These are phyloP conservation scores for Aphelenchoides fujianensis DNA, from an alignment of 1,140 invertebrate species.

Conservation along the genomic window DNA sequence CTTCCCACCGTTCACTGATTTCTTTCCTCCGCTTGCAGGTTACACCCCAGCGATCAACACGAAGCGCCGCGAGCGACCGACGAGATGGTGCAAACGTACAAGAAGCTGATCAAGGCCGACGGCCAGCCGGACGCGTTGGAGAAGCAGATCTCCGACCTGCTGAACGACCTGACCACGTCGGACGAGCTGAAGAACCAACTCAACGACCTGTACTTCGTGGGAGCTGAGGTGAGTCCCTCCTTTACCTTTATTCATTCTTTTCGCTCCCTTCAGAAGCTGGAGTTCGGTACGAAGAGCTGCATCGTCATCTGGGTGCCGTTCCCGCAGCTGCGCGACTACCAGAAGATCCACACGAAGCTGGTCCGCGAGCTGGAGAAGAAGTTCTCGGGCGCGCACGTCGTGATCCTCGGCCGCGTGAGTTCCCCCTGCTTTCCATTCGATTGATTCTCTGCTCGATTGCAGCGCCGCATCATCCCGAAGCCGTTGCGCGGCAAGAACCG, in stretches of 20 bases:
- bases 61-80: background rate
- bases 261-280: constrained; percentile 71
- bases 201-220: constrained; percentile 89
- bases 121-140: constrained; percentile 56
- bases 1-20: too few species aligned
- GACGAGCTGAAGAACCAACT: constrained; percentile 92
- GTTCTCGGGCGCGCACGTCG: constrained; percentile 96
- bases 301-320: constrained; percentile 98
- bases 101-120: constrained; percentile 58
- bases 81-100: constrained; percentile 46
- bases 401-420: constrained; percentile 79
- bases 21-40: background rate
- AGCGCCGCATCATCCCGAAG: constrained; percentile 95
- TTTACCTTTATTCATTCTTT: constrained; percentile 8
- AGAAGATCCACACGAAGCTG: constrained; percentile 91
- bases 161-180: constrained; percentile 92
- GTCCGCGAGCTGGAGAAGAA: constrained; percentile 98
- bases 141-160: constrained; percentile 75
- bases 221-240: constrained; percentile 77
- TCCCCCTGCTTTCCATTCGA: background rate
- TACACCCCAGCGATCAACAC: too few species aligned
- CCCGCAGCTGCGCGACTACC: constrained; percentile 91
- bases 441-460: constrained; percentile 63
- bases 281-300: constrained; percentile 83
- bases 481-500: constrained; percentile 89